Base-by-base conservation (phyloP, 2,797 vertebrate genomes). In the Nothura maculosa region DNA sequence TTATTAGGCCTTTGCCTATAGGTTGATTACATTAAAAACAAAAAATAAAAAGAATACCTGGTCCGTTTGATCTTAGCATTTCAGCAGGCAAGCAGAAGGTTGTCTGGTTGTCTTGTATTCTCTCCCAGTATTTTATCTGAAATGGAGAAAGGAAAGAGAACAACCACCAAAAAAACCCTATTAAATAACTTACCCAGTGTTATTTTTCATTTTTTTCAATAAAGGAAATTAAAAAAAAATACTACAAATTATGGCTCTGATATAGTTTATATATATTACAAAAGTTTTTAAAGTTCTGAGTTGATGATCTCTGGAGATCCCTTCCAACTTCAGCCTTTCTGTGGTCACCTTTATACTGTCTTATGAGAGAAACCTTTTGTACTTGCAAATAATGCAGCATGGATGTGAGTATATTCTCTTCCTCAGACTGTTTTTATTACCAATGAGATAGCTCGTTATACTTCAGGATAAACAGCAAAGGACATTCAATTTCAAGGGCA, bases 31-130 rank as follows among this genome's bases (percentile, higher is more conserved):
- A 30, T 74, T 36, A 3, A 0, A 64, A 90, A 30, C 38, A 34
- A 21, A 21, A 57, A 75, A 40, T 52, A 68, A 22, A 4, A 28
- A 55, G 12, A 85, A 93, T 96, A 96, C 94, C 88, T 91, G 57
- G 28, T 81, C 27, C 42, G 43, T 27, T 90, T 72, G 57, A 54
- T 80, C 19, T 74, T 66, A 40, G 28, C 36, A 62, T 47, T 81
- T 84, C 78, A 61, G 79, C 77, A 28, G 21, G 83, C n/a, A 47
- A 1, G 54, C 34, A 52, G 80, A 88, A 76, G 27, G 17, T n/a
- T 81, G 47, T 81, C 40, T 21, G 27, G 17, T n/a, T 81, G 47
- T 81, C 40, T 21, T 67, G 50, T 36, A 24, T 62, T 79, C 24
- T 55, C 75, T 68, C 40, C 30, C 55, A 27, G n/a, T 47, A 48